Conservation (phyloP, 2,797 vertebrate species). For the Centroberyx gerrardi region DNA sequence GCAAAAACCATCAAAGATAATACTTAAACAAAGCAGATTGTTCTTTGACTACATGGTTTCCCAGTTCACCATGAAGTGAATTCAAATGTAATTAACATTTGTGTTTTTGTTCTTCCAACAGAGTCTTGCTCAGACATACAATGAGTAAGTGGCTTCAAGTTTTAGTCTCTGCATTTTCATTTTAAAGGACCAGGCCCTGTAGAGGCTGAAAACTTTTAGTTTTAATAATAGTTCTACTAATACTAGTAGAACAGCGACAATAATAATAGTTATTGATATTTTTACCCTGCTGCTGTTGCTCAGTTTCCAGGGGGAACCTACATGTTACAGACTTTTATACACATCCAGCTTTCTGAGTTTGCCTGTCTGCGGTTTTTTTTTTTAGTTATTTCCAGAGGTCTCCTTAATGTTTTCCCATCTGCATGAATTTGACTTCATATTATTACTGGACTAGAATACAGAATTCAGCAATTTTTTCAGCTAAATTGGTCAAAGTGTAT, state of each 20-base stretch:
- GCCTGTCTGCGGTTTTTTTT: too few relatives aligned
- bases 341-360: too few relatives aligned
- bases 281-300: too few relatives aligned
- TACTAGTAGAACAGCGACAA: too few relatives aligned
- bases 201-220: background rate
- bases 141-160: slow-evolving; percentile 70
- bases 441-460: background rate
- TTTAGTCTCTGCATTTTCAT: background rate
- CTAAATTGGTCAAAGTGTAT: background rate
- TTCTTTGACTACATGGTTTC: background rate
- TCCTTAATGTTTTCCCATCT: too few relatives aligned
- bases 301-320: too few relatives aligned
- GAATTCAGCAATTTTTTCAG: background rate
- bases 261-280: too few relatives aligned
- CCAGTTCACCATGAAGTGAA: background rate
- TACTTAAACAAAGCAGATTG: background rate
- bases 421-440: background rate
- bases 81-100: background rate
- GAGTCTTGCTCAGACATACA: slow-evolving; percentile 73
- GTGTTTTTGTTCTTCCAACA: slow-evolving; percentile 35
- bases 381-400: too few relatives aligned
- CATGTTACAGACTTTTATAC: too few relatives aligned
- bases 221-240: background rate
- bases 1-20: background rate
- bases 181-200: too few relatives aligned